These are phyloP conservation scores for Dynastes maya DNA, from an alignment of 2,888 invertebrate genomes.

Conservation along the genomic window DNA sequence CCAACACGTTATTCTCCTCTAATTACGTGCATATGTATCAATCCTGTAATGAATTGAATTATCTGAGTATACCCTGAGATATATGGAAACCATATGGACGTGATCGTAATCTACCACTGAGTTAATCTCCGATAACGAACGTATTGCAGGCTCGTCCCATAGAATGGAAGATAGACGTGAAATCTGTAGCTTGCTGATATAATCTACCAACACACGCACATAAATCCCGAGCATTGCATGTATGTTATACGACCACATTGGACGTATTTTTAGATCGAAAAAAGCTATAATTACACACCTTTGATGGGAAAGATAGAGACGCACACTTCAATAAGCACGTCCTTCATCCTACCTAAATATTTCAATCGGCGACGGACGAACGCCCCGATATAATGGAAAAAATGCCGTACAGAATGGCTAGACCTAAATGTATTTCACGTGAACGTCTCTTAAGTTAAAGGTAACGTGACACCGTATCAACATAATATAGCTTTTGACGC, in stretches of 20 bases:
- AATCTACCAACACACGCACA: not conserved
- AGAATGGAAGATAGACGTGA: too few species aligned
- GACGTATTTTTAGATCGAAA: conserved; percentile 37
- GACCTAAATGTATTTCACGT: not conserved
- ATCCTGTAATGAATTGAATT: too few species aligned
- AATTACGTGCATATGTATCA: too few species aligned
- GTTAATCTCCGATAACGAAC: too few species aligned
- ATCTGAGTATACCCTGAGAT: too few species aligned
- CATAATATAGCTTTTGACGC: too few species aligned
- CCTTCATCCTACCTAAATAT: conserved; percentile 36
- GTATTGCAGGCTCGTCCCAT: too few species aligned
- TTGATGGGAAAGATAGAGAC: conserved; percentile 33
- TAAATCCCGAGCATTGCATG: not conserved
- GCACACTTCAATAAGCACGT: conserved; percentile 34
- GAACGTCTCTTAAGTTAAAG: not conserved
- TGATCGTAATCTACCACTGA: too few species aligned
- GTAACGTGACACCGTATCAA: not conserved
- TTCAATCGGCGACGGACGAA: conserved; percentile 23
- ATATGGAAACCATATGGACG: too few species aligned
- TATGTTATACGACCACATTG: not conserved
- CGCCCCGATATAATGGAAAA: conserved; percentile 20
- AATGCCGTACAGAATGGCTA: not conserved
- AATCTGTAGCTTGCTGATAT: too few species aligned
- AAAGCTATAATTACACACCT: conserved; percentile 38
- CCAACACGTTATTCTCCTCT: too few species aligned